Percentiles rank a stretch among this genome's conserved stretches.
These are phyloP conservation scores for Pelodiscus sinensis DNA, from an alignment of 2,113 vertebrate genomes.

Conservation along the genomic window DNA sequence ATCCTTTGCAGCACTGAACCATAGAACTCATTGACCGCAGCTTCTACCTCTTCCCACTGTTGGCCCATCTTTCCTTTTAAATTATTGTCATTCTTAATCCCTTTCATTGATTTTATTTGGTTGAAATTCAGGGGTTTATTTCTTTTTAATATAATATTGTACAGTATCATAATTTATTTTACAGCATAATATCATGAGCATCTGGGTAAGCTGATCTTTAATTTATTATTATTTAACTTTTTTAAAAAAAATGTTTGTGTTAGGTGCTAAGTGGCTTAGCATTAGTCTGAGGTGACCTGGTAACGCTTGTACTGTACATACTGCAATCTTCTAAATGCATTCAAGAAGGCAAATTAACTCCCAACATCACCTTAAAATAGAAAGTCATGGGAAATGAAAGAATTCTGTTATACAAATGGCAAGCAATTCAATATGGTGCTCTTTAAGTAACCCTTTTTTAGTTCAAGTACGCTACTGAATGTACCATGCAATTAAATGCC, in stretches of 20 bases:
- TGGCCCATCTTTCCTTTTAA: neutral
- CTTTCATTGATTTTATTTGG: neutral
- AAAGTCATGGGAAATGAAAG: conserved; percentile 63
- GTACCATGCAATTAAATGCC: conserved; percentile 35
- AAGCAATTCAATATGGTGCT: conserved; percentile 34
- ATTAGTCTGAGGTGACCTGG: neutral
- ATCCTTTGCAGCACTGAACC: neutral
- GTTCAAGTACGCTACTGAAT: conserved; percentile 39
- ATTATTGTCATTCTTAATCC: neutral
- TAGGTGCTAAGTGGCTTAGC: neutral
- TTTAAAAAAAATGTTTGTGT: neutral
- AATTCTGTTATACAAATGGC: conserved; percentile 66
- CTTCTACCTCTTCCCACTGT: neutral
- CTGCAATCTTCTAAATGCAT: conserved; percentile 35
- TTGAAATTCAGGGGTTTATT: neutral
- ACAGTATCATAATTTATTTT: neutral
- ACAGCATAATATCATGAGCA: neutral
- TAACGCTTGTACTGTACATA: neutral
- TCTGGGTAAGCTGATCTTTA: neutral
- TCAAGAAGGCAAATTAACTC: conserved; percentile 63
- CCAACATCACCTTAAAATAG: conserved; percentile 52
- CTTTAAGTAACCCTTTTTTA: conserved; percentile 50
- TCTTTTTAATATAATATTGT: neutral
- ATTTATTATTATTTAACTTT: conserved; percentile 20
- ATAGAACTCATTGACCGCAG: neutral